A percentile compares a stretch with the other conserved stretches of the same genome.
Evolutionary conservation across 2,113 vertebrate species (phyloP).

Genomic region (Nematolebias whitei): DNA sequence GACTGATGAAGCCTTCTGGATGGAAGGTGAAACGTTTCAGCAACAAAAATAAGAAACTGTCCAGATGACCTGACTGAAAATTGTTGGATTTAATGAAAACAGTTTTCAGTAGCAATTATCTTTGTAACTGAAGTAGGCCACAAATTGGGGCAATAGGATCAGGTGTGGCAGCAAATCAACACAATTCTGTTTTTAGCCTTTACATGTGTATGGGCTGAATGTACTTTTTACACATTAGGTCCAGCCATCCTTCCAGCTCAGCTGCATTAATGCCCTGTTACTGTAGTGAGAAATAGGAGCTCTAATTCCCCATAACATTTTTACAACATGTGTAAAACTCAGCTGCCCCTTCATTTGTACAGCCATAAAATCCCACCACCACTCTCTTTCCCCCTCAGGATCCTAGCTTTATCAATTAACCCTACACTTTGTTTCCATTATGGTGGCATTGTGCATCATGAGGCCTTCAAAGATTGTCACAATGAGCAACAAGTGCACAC

Average conservation of each 20-base stretch:
- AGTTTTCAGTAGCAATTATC: constrained; percentile 71
- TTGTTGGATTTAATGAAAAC: no score
- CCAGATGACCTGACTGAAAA: no score
- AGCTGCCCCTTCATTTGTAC: constrained; percentile 76
- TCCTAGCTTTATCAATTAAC: constrained; percentile 78
- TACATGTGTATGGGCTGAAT: constrained; percentile 20
- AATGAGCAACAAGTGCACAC: constrained; percentile 29
- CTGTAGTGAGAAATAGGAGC: constrained; percentile 46
- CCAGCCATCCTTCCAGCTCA: constrained; percentile 35
- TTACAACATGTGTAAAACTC: constrained; percentile 78
- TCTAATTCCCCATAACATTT: constrained; percentile 78
- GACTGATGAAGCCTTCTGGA: no score
- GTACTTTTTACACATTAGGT: constrained; percentile 31
- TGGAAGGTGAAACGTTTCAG: no score
- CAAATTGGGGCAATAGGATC: constrained; percentile 37
- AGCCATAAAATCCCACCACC: constrained; percentile 72
- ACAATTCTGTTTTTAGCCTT: constrained; percentile 26
- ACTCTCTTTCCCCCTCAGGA: constrained; percentile 60
- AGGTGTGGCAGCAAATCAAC: constrained; percentile 27
- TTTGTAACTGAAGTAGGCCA: constrained; percentile 57
- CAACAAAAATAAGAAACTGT: no score
- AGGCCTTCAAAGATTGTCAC: constrained; percentile 47
- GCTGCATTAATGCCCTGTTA: constrained; percentile 71
- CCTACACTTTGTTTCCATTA: constrained; percentile 71
- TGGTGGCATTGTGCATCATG: constrained; percentile 57